Conservation (phyloP, 2,888 invertebrate species). For the Nymphalis c-album region DNA sequence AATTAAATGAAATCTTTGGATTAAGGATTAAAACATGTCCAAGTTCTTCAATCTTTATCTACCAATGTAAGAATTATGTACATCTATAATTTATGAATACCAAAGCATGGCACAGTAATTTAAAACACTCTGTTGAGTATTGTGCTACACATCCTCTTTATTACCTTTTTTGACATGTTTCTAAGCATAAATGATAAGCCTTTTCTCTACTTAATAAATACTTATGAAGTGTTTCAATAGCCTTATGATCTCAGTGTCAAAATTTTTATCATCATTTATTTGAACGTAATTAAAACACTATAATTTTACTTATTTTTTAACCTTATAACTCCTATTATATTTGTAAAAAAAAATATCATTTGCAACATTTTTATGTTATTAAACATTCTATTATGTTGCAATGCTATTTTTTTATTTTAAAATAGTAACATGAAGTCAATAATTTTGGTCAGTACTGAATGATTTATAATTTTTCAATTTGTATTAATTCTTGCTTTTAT, state of each 20-base stretch:
- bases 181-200: constrained; percentile 1
- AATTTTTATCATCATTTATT: constrained; percentile 7
- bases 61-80: constrained; percentile 13
- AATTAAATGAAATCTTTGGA: background rate
- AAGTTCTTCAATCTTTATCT: constrained; percentile 6
- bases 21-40: constrained; percentile 1
- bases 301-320: background rate
- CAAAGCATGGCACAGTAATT: constrained; percentile 16
- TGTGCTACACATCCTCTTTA: constrained; percentile 2
- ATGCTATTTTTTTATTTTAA: background rate
- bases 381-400: no score
- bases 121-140: background rate
- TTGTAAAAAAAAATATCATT: background rate
- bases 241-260: constrained; percentile 5
- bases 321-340: background rate
- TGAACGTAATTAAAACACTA: constrained; percentile 5
- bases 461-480: constrained; percentile 22
- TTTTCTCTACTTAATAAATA: background rate
- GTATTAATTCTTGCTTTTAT: constrained; percentile 26
- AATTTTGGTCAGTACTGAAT: constrained; percentile 13
- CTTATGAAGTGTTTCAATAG: constrained; percentile 5
- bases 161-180: constrained; percentile 3
- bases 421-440: background rate
- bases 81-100: constrained; percentile 23
- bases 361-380: background rate